Percentiles rank a stretch among this genome's conserved stretches.
Evolutionary conservation across 1,140 invertebrate species (phyloP).

Genomic region (Apis laboriosa): DNA sequence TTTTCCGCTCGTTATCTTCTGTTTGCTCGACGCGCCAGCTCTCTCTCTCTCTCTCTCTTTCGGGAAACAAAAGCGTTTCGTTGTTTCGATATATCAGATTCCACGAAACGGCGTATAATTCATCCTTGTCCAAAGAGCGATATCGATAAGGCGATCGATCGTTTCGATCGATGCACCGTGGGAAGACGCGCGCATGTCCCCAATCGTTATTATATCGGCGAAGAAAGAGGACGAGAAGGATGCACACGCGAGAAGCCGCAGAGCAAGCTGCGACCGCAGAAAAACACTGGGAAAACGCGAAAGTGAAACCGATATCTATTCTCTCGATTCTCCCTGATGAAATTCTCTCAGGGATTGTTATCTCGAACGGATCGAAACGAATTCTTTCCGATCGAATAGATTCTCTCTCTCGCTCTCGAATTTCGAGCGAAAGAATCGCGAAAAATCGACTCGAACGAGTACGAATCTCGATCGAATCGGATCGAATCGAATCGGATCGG

Average conservation of each 20-base stretch:
- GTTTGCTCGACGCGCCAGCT: background rate
- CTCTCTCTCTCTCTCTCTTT: background rate
- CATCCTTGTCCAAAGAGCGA: background rate
- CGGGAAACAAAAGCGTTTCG: background rate
- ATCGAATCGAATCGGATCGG: too few relatives aligned
- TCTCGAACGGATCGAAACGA: background rate
- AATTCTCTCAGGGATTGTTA: background rate
- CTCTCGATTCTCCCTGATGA: background rate
- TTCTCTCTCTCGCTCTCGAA: too few relatives aligned
- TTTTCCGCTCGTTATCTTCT: background rate
- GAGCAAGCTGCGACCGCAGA: constrained; percentile 7
- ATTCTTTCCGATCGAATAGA: too few relatives aligned
- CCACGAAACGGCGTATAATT: too few relatives aligned
- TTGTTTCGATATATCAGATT: background rate
- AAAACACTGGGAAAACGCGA: constrained; percentile 3
- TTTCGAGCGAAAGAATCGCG: too few relatives aligned
- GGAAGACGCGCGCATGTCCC: background rate
- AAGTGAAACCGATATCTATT: constrained; percentile 8
- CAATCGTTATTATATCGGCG: background rate
- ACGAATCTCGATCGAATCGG: too few relatives aligned
- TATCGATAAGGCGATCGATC: background rate
- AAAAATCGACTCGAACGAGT: too few relatives aligned
- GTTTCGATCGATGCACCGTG: constrained; percentile 5
- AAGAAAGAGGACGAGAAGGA: background rate
- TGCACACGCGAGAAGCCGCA: background rate